Evolutionary conservation across 2,888 invertebrate species (phyloP).

Genomic region (Trichopria drosophilae): DNA sequence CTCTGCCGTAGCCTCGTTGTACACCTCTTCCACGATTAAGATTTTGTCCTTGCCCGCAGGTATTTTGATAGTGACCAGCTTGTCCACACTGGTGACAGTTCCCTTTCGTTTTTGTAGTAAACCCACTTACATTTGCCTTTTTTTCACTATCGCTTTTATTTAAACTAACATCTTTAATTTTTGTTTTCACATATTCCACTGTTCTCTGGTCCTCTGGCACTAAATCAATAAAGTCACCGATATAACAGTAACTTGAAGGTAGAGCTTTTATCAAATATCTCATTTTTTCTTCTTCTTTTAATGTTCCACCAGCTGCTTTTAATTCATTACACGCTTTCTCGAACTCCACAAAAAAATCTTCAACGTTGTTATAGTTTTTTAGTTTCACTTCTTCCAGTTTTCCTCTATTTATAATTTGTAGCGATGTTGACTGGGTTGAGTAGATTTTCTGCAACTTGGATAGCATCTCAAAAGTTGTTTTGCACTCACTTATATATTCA

Average conservation of each 20-base stretch:
- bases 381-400: conserved; percentile 30
- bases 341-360: conserved; percentile 35
- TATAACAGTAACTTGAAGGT: conserved; percentile 37
- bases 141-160: conserved; percentile 14
- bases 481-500: conserved; percentile 25
- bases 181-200: conserved; percentile 38
- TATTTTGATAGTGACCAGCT: conserved; percentile 11
- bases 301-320: conserved; percentile 33
- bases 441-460: conserved; percentile 36
- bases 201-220: conserved; percentile 36
- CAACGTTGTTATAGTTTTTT: conserved; percentile 29
- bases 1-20: not conserved
- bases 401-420: conserved; percentile 31
- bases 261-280: conserved; percentile 39
- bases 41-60: not conserved
- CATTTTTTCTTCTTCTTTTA: conserved; percentile 37
- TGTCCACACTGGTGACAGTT: conserved; percentile 12
- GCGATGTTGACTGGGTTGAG: conserved; percentile 31
- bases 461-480: conserved; percentile 26
- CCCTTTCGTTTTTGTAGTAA: conserved; percentile 6
- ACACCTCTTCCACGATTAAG: not conserved
- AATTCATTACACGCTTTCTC: conserved; percentile 37
- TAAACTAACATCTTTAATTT: conserved; percentile 27
- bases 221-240: conserved; percentile 40
- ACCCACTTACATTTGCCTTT: conserved; percentile 20